Evolutionary conservation across 2,888 invertebrate species (phyloP), one percentile per base, ranked within the genome.

Genomic region (Andricus quercusramuli): DNA sequence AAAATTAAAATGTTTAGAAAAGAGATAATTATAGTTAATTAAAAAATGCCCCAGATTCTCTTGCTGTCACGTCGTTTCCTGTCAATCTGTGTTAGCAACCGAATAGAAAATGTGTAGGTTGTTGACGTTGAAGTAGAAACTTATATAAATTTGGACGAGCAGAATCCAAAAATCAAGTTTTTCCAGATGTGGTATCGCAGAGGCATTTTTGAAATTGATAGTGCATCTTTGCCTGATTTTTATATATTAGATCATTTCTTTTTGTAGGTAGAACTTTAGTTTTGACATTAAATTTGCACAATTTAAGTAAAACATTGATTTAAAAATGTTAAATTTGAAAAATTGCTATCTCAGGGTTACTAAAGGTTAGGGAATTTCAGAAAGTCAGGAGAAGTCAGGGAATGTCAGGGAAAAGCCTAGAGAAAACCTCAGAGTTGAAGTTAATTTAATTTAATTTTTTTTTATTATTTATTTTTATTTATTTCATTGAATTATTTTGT

Each of bases 81-180:
- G 88, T 90, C 89, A 90, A 86, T 91, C 87, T 89, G 87, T 91
- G 90, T 91, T 91, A 91, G 90, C 88, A 87, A 86, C 88, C 89
- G 87, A 88, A 85, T 90, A 90, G 90, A 90, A 82, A 85, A 85
- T 90, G 88, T 88, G 90, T 91, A 90, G 90, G 90, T 89, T 89
- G 90, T 90, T 90, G 87, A 83, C 85, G 85, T 85, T 84, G 65
- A 77, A 66, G 86, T 87, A 89, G 89, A 88, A 79, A 86, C 78
- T 86, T 85, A 84, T 84, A 84, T 84, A 83, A 80, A 79, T 84
- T 84, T 86, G 82, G 83, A 79, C 83, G 80, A 81, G 83, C 82
- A 79, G 83, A 86, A 29, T 80, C 82, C 82, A 82, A 82, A 79
- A 80, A 81, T 84, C 80, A 67, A 78, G 80, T 86, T 83, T 81